These are phyloP conservation scores for Anadara kagoshimensis DNA, from an alignment of 1,140 invertebrate species.

Conservation along the genomic window DNA sequence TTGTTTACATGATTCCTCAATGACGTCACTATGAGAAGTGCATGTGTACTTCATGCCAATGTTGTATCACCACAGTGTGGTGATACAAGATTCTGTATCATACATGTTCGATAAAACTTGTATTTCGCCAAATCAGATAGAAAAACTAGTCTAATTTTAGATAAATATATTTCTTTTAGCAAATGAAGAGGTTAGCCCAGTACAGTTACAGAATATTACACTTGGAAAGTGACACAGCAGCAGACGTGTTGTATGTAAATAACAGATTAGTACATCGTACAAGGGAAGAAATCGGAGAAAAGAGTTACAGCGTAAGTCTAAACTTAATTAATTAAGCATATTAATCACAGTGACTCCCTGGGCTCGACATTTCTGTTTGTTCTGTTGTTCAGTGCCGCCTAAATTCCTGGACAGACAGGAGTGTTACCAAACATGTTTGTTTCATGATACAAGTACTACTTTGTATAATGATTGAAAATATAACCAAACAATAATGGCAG, in stretches of 20 bases:
- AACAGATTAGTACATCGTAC: constrained; percentile 91
- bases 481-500: background rate
- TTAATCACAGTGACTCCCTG: background rate
- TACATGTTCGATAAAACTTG: too few species aligned
- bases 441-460: background rate
- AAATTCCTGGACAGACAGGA: too few species aligned
- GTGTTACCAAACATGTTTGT: background rate
- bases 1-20: too few species aligned
- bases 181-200: constrained; percentile 92
- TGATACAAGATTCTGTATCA: too few species aligned
- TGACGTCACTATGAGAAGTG: too few species aligned
- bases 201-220: constrained; percentile 92
- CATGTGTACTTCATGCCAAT: too few species aligned
- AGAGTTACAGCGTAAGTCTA: constrained; percentile 82
- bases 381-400: too few species aligned
- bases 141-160: too few species aligned
- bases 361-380: background rate
- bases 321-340: background rate
- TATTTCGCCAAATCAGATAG: too few species aligned
- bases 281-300: constrained; percentile 82
- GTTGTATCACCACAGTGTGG: too few species aligned
- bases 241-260: constrained; percentile 93
- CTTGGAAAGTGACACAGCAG: constrained; percentile 89
- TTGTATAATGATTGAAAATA: background rate
- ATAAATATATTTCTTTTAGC: constrained; percentile 77